phyloP scores from a whole-genome alignment of 2,797 vertebrate species.

The Arctocebus calabarensis region DNA sequence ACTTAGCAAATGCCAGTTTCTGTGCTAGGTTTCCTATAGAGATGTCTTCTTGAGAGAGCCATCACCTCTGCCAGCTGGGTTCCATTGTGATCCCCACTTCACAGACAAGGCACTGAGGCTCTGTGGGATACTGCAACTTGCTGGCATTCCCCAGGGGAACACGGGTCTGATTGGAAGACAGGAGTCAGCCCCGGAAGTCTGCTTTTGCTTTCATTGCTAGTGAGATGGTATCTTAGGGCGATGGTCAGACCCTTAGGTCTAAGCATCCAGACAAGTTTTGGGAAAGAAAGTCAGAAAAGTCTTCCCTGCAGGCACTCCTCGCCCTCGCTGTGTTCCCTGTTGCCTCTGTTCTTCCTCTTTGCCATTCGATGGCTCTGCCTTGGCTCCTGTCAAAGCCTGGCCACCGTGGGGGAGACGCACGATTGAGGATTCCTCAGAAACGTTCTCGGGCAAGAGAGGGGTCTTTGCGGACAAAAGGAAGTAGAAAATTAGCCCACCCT shows the following conservation, averaged over 20 bases:
- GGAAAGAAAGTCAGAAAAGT: background rate
- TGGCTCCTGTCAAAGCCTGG: background rate
- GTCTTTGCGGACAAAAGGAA: background rate
- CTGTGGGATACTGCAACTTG: background rate
- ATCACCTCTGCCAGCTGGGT: background rate
- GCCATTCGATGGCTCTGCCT: background rate
- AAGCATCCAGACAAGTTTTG: background rate
- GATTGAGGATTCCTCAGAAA: background rate
- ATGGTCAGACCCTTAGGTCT: background rate
- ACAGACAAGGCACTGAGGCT: background rate
- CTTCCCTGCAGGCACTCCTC: accelerated
- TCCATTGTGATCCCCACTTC: background rate
- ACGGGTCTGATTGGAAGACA: background rate
- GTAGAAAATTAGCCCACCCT: background rate
- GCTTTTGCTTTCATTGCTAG: background rate
- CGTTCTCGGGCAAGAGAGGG: background rate
- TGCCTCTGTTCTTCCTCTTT: background rate
- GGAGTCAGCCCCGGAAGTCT: background rate
- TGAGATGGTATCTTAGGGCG: background rate
- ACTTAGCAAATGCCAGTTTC: background rate
- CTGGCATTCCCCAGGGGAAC: background rate
- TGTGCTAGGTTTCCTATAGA: background rate
- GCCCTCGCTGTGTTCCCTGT: accelerated
- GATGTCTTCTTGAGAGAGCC: background rate
- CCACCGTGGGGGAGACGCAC: background rate